Evolutionary conservation across 35 echinoderm and acorn worm species (phyloP).

Genomic region (Eucidaris tribuloides): DNA sequence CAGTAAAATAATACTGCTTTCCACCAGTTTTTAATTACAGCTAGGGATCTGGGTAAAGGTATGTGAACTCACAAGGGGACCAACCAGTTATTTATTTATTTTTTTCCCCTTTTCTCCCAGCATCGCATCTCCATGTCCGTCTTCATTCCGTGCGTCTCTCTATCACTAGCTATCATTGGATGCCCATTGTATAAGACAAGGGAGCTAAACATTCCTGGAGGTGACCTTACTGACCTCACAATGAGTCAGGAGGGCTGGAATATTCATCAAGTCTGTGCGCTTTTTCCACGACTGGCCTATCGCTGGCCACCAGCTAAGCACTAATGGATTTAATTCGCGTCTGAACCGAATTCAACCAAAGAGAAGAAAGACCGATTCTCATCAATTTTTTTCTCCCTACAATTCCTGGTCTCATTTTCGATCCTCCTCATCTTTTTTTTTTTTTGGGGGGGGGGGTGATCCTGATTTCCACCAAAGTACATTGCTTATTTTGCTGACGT

Average conservation of each 20-base stretch:
- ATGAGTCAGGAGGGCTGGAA: constrained; percentile 28
- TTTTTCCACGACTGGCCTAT: background rate
- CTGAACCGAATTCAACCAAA: background rate
- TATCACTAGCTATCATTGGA: background rate
- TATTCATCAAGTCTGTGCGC: constrained; percentile 20
- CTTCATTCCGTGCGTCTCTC: background rate
- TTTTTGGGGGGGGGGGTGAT: too few relatives aligned
- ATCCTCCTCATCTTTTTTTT: too few relatives aligned
- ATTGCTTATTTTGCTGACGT: constrained; percentile 34
- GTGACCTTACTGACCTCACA: constrained; percentile 18
- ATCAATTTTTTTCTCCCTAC: background rate
- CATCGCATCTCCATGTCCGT: background rate
- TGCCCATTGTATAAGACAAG: constrained; percentile 33
- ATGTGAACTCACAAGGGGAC: constrained; percentile 34
- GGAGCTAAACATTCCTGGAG: constrained; percentile 23
- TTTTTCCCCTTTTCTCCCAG: background rate
- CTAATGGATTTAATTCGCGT: constrained; percentile 26
- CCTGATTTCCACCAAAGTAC: too few relatives aligned
- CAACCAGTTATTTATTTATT: background rate
- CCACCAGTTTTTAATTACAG: constrained; percentile 38
- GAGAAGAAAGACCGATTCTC: background rate
- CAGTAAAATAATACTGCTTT: constrained; percentile 27
- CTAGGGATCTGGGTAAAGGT: constrained; percentile 16
- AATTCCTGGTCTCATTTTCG: too few relatives aligned
- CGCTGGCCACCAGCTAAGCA: constrained; percentile 5